Conservation (phyloP, 1,140 invertebrate genomes). For the Drosophila pectinifera region DNA sequence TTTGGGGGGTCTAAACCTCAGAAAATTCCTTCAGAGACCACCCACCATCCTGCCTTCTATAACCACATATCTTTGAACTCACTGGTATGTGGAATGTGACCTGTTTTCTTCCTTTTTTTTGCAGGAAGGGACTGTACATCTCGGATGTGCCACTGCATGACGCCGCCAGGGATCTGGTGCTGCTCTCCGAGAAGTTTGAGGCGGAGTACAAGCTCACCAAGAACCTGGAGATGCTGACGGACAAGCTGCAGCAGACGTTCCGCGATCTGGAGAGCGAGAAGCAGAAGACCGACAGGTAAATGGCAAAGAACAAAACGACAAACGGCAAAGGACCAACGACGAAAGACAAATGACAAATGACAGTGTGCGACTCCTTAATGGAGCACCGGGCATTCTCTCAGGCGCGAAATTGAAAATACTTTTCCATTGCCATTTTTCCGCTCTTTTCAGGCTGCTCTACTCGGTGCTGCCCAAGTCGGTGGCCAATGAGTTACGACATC, state of each 20-base stretch:
- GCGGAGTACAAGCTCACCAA: conserved; percentile 98
- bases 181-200: conserved; percentile 99
- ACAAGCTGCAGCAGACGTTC: conserved; percentile 98
- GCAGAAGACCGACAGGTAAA: conserved; percentile 97
- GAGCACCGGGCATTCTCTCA: conserved; percentile 63
- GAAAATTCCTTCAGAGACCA: neutral
- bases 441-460: conserved; percentile 91
- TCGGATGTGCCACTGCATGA: conserved; percentile 98
- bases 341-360: conserved; percentile 90
- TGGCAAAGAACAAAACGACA: conserved; percentile 28
- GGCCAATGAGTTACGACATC: conserved; percentile 95
- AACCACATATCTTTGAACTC: conserved; percentile 23
- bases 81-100: conserved; percentile 34
- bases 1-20: too few relatives aligned
- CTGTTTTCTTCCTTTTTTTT: conserved; percentile 20
- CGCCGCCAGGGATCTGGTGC: conserved; percentile 97
- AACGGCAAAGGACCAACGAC: conserved; percentile 95
- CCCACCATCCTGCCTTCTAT: neutral
- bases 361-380: conserved; percentile 57
- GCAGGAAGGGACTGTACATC: conserved; percentile 94
- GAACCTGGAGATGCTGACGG: conserved; percentile 97
- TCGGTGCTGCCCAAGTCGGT: conserved; percentile 97
- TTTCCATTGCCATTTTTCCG: conserved; percentile 41
- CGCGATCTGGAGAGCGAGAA: conserved; percentile 97
- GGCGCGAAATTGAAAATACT: conserved; percentile 81